Base-by-base conservation (phyloP, 2,888 invertebrate species). In the Eumacrocentrus americanus region DNA sequence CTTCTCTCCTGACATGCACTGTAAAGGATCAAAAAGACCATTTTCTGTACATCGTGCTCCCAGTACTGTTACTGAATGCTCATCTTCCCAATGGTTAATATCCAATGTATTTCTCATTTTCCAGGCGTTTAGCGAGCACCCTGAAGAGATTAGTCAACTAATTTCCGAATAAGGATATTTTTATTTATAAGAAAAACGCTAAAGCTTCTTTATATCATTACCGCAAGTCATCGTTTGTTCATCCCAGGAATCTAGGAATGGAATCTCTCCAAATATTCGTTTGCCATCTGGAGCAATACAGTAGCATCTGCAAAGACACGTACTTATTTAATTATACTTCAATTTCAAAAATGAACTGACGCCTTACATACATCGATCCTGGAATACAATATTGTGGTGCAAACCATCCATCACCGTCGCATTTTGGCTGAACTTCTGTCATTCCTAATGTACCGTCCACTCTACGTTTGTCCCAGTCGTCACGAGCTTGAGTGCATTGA, bases 21-120 rank as follows among this genome's bases (percentile, higher is more conserved):
- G 91, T 6, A 91, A 75, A 0, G 85, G 82, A 75, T 89, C 87
- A 77, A 85, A 91, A 69, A 87, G 86, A 0, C 91, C 91, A 68
- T 88, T 86, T 0, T 85, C 74, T 0, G 85, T 81, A 72, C 91
- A 91, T 3, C 89, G 83, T 2, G 87, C 64, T 12, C 48, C 48
- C 1, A 34, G 12, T 4, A 40, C 14, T n/a, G 48, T 12, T 2
- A 58, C 46, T 11, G 61, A 23, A 12, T 47, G 84, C 1, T 83
- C 81, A 0, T 79, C 65, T 0, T 82, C 78, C 0, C 83, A 83
- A 11, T 72, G 76, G 0, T 75, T 74, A 1, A 57, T 51, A 48
- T 66, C 73, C 35, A 87, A 78, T 9, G 80, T 69, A 1, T 80
- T 76, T 20, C 72, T 71, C 1, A 86, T 84, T 60, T 82, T 83